Conservation (phyloP, 2,113 vertebrate species). For the Paradoxurus hermaphroditus region DNA sequence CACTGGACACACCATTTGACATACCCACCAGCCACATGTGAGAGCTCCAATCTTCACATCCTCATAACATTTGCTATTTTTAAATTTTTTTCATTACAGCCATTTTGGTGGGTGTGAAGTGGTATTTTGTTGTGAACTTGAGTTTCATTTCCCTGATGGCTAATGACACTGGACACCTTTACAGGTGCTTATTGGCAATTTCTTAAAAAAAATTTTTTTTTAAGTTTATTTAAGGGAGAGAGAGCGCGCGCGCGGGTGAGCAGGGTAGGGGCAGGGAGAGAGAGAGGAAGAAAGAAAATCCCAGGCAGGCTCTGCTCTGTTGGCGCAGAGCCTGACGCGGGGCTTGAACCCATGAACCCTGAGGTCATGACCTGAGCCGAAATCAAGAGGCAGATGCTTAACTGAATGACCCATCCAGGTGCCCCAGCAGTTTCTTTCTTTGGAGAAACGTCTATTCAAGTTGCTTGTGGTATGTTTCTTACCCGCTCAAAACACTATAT, state of each 20-base stretch:
- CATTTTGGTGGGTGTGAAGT: too few species aligned
- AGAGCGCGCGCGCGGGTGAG: too few species aligned
- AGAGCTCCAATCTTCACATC: not conserved
- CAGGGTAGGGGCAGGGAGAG: too few species aligned
- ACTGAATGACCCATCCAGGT: too few species aligned
- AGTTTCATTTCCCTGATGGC: not conserved
- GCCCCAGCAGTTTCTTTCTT: not conserved
- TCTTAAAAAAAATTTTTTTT: not conserved
- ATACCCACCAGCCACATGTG: fast-evolving
- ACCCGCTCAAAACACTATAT: not conserved
- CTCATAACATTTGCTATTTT: not conserved
- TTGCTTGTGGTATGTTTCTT: not conserved
- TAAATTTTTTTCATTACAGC: not conserved
- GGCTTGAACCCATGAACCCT: too few species aligned
- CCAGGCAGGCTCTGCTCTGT: too few species aligned
- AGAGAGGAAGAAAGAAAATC: too few species aligned
- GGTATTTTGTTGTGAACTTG: not conserved
- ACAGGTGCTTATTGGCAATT: not conserved
- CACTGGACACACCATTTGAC: fast-evolving
- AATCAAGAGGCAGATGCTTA: too few species aligned
- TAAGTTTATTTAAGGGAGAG: too few species aligned
- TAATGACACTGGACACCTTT: not conserved
- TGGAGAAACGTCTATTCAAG: not conserved
- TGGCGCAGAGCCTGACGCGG: too few species aligned
- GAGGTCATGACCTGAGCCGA: too few species aligned